Evolutionary conservation across 1,140 invertebrate genomes (phyloP).

Genomic region (Bombus waltoni): DNA sequence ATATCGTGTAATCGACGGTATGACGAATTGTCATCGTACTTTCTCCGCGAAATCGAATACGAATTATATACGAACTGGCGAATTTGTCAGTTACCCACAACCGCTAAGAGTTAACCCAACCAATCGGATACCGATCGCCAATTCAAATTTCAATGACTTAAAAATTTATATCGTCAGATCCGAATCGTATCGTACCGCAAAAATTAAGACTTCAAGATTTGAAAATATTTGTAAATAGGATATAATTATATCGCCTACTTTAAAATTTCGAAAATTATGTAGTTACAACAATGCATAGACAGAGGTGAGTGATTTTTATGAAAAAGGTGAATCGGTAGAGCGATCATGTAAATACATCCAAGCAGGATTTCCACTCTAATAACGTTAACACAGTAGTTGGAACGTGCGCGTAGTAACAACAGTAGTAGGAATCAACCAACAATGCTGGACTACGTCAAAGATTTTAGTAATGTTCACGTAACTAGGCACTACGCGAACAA

Average conservation of each 20-base stretch:
- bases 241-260: neutral
- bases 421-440: constrained; percentile 43
- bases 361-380: constrained; percentile 72
- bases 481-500: constrained; percentile 22
- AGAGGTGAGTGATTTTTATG: constrained; percentile 1
- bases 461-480: constrained; percentile 47
- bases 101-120: neutral
- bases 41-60: neutral
- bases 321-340: constrained; percentile 44
- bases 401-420: constrained; percentile 27
- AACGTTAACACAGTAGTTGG: constrained; percentile 51
- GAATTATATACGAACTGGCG: too few relatives aligned
- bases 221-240: neutral
- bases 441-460: constrained; percentile 16
- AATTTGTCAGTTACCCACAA: neutral
- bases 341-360: constrained; percentile 32
- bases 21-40: neutral
- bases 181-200: neutral
- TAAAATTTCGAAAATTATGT: neutral
- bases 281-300: neutral
- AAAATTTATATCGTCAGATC: neutral
- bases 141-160: neutral
- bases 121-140: neutral
- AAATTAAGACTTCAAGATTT: neutral
- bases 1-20: neutral